Evolutionary conservation across 2,797 vertebrate species (phyloP).

Genomic region (Pantherophis vulpinus): DNA sequence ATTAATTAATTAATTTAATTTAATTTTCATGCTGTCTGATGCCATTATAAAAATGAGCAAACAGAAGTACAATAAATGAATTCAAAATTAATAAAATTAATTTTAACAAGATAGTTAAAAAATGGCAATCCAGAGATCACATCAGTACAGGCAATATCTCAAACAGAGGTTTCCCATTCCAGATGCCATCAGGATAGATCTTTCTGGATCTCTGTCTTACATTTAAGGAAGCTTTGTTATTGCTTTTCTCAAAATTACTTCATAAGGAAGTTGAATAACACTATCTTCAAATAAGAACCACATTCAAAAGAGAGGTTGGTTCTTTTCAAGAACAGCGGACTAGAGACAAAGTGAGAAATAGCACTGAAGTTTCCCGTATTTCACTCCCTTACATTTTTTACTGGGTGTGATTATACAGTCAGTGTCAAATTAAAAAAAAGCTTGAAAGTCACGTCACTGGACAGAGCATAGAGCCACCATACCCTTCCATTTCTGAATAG

Average conservation of each 20-base stretch:
- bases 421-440: not conserved
- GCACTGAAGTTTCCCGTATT: not conserved
- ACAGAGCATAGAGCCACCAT: not conserved
- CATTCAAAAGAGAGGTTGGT: not conserved
- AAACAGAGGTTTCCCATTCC: not conserved
- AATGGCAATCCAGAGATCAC: not conserved
- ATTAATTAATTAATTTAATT: not conserved
- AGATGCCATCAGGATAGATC: not conserved
- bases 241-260: not conserved
- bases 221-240: not conserved
- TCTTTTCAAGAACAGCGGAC: not conserved
- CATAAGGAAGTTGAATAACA: not conserved
- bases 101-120: not conserved
- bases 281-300: not conserved
- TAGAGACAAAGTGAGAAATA: not conserved
- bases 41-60: not conserved
- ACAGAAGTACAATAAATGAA: not conserved
- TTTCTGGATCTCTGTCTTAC: not conserved
- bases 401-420: not conserved
- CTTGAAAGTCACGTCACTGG: not conserved
- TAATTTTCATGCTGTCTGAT: not conserved
- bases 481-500: not conserved
- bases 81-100: not conserved
- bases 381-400: not conserved
- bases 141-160: not conserved